Evolutionary conservation across 1,140 invertebrate species (phyloP).

Genomic region (Tetragonula clypearis): DNA sequence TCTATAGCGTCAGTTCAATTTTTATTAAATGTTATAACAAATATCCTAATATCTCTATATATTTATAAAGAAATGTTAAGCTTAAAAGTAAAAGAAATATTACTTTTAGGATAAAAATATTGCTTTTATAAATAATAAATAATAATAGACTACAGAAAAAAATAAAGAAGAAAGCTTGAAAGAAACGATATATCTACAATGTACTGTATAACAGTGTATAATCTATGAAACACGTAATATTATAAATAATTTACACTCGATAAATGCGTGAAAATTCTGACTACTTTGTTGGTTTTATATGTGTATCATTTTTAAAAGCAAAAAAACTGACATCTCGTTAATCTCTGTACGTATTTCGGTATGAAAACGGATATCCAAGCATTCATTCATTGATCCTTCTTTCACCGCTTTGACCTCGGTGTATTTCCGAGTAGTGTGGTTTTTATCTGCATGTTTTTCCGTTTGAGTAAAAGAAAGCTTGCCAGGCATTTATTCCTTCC

Average conservation of each 20-base stretch:
- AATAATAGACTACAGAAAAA: not conserved
- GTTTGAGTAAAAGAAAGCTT: slow-evolving; percentile 1
- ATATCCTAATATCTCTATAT: too few species aligned
- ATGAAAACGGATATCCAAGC: not conserved
- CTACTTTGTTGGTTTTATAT: not conserved
- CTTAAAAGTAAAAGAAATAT: too few species aligned
- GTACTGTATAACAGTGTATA: not conserved
- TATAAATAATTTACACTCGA: not conserved
- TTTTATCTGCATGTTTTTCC: not conserved
- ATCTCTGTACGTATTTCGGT: not conserved
- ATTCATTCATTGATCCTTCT: not conserved
- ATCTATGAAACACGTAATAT: too few species aligned
- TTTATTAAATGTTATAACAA: too few species aligned
- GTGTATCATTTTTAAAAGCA: not conserved
- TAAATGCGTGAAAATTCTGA: not conserved
- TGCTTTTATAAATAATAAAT: too few species aligned
- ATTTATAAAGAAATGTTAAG: too few species aligned
- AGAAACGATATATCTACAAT: not conserved
- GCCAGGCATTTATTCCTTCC: not conserved
- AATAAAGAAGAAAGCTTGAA: not conserved
- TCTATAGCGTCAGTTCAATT: too few species aligned
- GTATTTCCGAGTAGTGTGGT: not conserved
- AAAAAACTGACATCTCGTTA: not conserved
- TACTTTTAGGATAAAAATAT: too few species aligned
- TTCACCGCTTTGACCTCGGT: not conserved